Conservation (phyloP, 2,113 vertebrate species). For the Chloroceryle aenea region DNA sequence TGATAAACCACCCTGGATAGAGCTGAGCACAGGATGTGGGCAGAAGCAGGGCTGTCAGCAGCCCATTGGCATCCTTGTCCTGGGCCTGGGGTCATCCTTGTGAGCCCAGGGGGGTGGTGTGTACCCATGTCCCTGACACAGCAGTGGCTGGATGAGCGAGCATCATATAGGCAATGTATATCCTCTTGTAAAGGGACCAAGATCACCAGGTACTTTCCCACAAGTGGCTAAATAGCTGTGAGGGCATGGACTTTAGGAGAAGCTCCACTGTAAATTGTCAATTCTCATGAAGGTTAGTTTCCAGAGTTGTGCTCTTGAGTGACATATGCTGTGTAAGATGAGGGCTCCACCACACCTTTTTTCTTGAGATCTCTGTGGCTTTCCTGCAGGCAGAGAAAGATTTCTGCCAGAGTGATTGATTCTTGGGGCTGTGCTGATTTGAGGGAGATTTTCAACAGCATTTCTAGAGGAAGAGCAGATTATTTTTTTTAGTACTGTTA, state of each 20-base stretch:
- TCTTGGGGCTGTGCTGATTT: background rate
- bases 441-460: background rate
- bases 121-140: background rate
- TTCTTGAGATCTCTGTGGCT: background rate
- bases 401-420: background rate
- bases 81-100: too few relatives aligned
- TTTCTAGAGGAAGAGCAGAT: background rate
- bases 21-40: background rate
- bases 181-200: accelerated
- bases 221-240: background rate
- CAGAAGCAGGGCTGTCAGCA: background rate
- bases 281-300: background rate
- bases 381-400: background rate
- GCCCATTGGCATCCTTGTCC: accelerated
- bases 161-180: accelerated
- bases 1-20: too few relatives aligned
- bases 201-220: background rate
- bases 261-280: accelerated
- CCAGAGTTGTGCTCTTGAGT: background rate
- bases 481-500: background rate
- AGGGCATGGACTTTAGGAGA: background rate
- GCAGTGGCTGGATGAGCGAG: too few relatives aligned
- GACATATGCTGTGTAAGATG: accelerated
- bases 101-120: accelerated
- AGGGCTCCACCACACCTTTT: background rate